phyloP scores from a whole-genome alignment of 1,140 invertebrate species.

The Nasonia longicornis region DNA sequence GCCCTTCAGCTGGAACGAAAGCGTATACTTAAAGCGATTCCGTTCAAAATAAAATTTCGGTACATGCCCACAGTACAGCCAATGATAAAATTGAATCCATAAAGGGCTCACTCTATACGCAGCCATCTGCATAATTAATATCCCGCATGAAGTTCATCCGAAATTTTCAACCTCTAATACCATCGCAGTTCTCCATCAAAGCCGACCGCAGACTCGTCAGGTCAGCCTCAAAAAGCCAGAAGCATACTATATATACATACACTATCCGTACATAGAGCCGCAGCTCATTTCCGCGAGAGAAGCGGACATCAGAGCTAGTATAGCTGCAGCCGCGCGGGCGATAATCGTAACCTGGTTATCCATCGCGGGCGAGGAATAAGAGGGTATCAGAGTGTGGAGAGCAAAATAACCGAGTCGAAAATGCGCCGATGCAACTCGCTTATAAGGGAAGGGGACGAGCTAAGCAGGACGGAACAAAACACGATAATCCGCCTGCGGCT shows the following conservation, averaged over 20 bases:
- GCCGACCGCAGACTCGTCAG: too few relatives aligned
- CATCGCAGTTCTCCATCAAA: too few relatives aligned
- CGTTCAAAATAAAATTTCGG: too few relatives aligned
- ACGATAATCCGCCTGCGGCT: slow-evolving; percentile 51
- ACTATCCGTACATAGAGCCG: not conserved
- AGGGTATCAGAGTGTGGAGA: slow-evolving; percentile 69
- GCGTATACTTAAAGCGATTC: too few relatives aligned
- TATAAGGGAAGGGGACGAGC: slow-evolving; percentile 46
- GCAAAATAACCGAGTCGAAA: slow-evolving; percentile 51
- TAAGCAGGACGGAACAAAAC: slow-evolving; percentile 68
- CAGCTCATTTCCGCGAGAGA: slow-evolving; percentile 48
- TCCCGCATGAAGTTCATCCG: too few relatives aligned
- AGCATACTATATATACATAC: not conserved
- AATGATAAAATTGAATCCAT: too few relatives aligned
- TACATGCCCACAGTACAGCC: too few relatives aligned
- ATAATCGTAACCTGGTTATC: slow-evolving; percentile 66
- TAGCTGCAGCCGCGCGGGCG: slow-evolving; percentile 53
- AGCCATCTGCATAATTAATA: too few relatives aligned
- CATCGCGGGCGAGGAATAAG: slow-evolving; percentile 48
- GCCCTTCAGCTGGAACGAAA: too few relatives aligned
- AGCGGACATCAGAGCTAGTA: not conserved
- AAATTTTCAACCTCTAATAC: too few relatives aligned
- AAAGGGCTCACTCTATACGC: too few relatives aligned
- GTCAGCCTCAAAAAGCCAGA: too few relatives aligned
- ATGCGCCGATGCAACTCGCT: slow-evolving; percentile 17